These are phyloP conservation scores for Leptosomus discolor DNA, from an alignment of 2,113 vertebrate genomes.

Conservation along the genomic window DNA sequence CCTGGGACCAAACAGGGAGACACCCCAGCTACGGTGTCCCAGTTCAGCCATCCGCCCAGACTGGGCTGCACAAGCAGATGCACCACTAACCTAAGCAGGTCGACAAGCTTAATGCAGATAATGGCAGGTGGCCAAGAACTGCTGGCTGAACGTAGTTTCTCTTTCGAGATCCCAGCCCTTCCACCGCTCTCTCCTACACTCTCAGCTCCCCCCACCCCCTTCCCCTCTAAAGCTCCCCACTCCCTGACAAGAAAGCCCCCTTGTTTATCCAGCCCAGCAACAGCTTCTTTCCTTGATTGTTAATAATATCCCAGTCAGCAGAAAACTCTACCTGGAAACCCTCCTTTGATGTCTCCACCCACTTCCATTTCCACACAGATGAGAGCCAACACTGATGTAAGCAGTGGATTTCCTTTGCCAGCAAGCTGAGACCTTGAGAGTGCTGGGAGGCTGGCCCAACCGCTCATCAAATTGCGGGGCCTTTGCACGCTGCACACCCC, in stretches of 20 bases:
- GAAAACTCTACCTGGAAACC: background rate
- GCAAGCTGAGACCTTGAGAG: background rate
- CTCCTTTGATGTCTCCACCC: background rate
- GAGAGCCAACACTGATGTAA: background rate
- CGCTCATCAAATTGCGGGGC: background rate
- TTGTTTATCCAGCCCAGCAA: background rate
- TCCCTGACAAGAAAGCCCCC: background rate
- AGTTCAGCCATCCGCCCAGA: background rate
- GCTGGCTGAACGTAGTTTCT: background rate
- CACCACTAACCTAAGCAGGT: background rate
- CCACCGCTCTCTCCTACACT: background rate
- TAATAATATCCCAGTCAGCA: background rate
- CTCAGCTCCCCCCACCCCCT: background rate
- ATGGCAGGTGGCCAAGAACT: background rate
- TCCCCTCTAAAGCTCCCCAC: background rate
- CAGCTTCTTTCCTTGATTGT: background rate
- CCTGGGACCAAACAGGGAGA: background rate
- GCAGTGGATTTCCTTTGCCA: background rate
- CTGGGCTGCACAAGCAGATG: background rate
- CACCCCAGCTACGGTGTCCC: background rate
- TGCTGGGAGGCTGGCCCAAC: background rate
- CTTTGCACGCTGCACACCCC: fast-evolving
- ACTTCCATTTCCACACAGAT: background rate
- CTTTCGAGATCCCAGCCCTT: background rate
- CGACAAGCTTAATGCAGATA: background rate